Percentiles rank a stretch among this genome's conserved stretches.
Evolutionary conservation across 2,888 invertebrate species (phyloP).

Genomic region (Nasonovia ribisnigri): DNA sequence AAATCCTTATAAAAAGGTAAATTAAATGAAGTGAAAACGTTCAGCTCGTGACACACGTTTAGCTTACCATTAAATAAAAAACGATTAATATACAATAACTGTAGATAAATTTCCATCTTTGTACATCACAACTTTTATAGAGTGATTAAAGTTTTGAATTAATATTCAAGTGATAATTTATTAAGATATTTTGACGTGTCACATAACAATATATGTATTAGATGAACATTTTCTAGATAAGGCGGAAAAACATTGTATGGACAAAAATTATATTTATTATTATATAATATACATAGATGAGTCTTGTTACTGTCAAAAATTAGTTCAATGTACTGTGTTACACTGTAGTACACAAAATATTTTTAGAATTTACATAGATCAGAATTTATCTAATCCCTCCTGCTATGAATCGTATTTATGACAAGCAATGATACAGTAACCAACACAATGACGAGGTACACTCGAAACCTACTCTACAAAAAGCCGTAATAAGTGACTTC

Average conservation of each 20-base stretch:
- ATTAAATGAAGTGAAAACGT: too few relatives aligned
- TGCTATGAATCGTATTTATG: not conserved
- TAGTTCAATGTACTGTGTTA: not conserved
- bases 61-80: too few relatives aligned
- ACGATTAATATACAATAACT: too few relatives aligned
- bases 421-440: not conserved
- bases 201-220: not conserved
- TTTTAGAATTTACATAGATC: not conserved
- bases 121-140: too few relatives aligned
- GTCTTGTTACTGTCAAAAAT: not conserved
- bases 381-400: not conserved
- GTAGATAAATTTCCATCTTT: too few relatives aligned
- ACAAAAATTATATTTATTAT: not conserved
- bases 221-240: not conserved
- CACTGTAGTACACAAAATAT: not conserved
- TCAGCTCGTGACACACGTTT: too few relatives aligned
- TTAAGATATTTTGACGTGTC: not conserved
- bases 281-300: not conserved
- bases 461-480: not conserved
- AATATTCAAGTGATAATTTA: not conserved
- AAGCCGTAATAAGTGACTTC: not conserved
- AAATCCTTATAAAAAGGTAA: too few relatives aligned
- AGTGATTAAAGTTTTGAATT: not conserved
- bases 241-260: not conserved
- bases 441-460: not conserved